Conservation (phyloP, 2,113 vertebrate genomes). For the Papio anubis region DNA sequence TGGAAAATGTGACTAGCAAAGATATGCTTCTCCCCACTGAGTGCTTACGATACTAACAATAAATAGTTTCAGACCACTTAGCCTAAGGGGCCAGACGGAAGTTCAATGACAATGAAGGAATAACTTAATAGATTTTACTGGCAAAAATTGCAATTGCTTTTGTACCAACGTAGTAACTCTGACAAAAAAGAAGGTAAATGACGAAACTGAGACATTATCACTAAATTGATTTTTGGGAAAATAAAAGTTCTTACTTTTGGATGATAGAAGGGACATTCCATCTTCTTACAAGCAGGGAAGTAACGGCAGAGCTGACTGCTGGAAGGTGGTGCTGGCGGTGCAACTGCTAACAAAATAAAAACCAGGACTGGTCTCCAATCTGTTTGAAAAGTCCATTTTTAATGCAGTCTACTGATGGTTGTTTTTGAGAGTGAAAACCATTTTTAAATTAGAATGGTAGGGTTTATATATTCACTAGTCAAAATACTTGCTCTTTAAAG, state of each 20-base stretch:
- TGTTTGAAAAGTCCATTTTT: not conserved
- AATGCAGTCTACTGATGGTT: not conserved
- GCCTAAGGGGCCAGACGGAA: not conserved
- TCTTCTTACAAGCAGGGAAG: slow-evolving; percentile 97
- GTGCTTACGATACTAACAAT: not conserved
- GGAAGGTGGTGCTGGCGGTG: slow-evolving; percentile 73
- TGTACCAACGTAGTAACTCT: too few relatives aligned
- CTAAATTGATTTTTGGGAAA: not conserved
- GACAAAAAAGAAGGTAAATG: too few relatives aligned
- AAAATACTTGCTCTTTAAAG: not conserved
- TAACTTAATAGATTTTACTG: too few relatives aligned
- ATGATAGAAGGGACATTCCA: slow-evolving; percentile 96
- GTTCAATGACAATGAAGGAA: slow-evolving; percentile 13
- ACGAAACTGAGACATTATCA: not conserved
- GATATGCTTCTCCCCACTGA: not conserved
- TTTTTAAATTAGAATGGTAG: not conserved
- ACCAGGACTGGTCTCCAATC: not conserved
- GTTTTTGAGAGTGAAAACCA: not conserved
- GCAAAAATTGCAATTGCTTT: too few relatives aligned
- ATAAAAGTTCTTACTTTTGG: slow-evolving; percentile 90
- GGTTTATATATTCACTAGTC: not conserved
- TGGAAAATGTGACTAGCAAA: not conserved
- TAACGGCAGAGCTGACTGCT: slow-evolving; percentile 89
- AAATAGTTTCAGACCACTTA: not conserved
- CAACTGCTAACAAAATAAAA: slow-evolving; percentile 63